A percentile compares a stretch with the other conserved stretches of the same genome.
Evolutionary conservation across 2,888 invertebrate species (phyloP).

Genomic region (Sarcophaga subvicina): DNA sequence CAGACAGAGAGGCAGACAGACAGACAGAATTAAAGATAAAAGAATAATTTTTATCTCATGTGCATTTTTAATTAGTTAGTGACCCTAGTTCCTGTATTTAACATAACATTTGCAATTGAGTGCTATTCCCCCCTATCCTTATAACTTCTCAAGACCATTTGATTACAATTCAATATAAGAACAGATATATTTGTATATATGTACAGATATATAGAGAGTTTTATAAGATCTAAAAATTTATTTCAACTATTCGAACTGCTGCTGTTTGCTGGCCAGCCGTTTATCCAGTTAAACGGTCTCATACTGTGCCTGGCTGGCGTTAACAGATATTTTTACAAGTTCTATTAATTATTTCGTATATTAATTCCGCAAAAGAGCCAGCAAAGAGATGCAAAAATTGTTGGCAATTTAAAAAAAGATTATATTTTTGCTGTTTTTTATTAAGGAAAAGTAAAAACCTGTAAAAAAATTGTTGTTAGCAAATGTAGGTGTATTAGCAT

Average conservation of each 20-base stretch:
- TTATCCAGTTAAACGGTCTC: constrained; percentile 63
- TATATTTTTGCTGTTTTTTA: background rate
- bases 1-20: background rate
- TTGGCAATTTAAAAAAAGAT: too few species aligned
- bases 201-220: background rate
- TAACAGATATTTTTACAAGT: constrained; percentile 68
- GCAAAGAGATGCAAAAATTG: constrained; percentile 37
- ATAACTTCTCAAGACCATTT: background rate
- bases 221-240: constrained; percentile 27
- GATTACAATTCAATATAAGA: background rate
- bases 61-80: constrained; percentile 72
- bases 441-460: background rate
- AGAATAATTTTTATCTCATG: constrained; percentile 55
- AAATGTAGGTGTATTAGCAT: background rate
- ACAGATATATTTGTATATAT: background rate
- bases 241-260: constrained; percentile 23
- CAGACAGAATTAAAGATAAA: background rate
- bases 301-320: constrained; percentile 67
- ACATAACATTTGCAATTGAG: constrained; percentile 61
- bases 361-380: constrained; percentile 56
- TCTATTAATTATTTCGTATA: constrained; percentile 62
- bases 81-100: constrained; percentile 70
- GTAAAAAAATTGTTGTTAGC: constrained; percentile 20
- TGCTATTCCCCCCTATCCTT: constrained; percentile 4
- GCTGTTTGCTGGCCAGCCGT: constrained; percentile 35